Conservation (phyloP, 2,888 invertebrate genomes). For the Hemicrepidius hirtus region DNA sequence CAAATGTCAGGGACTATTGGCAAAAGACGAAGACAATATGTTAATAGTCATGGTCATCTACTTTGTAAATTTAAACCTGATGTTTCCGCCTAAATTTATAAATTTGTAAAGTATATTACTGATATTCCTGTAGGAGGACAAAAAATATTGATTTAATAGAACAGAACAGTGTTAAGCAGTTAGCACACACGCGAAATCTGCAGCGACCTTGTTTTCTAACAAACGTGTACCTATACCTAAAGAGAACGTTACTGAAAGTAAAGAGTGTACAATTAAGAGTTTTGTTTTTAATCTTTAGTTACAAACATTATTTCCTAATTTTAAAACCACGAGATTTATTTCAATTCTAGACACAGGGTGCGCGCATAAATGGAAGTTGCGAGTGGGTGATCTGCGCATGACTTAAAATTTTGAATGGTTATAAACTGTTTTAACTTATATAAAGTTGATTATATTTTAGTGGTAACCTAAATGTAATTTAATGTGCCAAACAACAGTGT, state of each 20-base stretch:
- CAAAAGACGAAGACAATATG: slow-evolving; percentile 39
- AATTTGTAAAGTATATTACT: background rate
- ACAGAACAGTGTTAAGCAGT: slow-evolving; percentile 43
- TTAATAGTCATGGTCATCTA: slow-evolving; percentile 42
- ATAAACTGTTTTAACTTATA: too few species aligned
- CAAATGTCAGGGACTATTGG: slow-evolving; percentile 48
- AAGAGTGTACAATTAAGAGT: background rate
- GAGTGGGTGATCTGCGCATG: background rate
- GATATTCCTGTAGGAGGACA: slow-evolving; percentile 28
- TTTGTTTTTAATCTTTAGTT: too few species aligned
- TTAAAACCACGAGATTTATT: too few species aligned
- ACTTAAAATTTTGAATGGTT: too few species aligned
- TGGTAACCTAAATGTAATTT: too few species aligned
- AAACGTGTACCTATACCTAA: background rate
- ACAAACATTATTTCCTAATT: too few species aligned
- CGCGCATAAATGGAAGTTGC: slow-evolving; percentile 6
- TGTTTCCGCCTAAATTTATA: background rate
- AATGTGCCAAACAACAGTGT: slow-evolving; percentile 40
- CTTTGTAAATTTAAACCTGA: slow-evolving; percentile 12
- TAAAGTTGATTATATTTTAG: too few species aligned
- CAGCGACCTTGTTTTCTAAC: slow-evolving; percentile 45
- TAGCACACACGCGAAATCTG: slow-evolving; percentile 42
- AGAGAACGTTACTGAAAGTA: slow-evolving; percentile 42
- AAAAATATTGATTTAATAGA: slow-evolving; percentile 36
- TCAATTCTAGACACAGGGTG: background rate